Base-by-base conservation (phyloP, 2,797 vertebrate genomes). In the Austrolebias charrua region DNA sequence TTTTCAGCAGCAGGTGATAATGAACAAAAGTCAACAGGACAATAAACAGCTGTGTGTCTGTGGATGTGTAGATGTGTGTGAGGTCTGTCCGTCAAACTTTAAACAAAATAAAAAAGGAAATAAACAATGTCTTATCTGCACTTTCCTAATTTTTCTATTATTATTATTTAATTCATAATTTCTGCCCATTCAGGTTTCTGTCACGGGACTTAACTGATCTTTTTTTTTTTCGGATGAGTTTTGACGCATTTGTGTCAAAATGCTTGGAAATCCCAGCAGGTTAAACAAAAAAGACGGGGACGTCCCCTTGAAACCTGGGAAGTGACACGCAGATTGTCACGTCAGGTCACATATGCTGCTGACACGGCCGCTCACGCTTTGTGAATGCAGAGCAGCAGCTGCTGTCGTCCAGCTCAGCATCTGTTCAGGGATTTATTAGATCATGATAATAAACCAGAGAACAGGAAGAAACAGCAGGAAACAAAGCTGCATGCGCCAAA, bases 261-360 rank as follows among this genome's bases (percentile, higher is more conserved):
- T 43, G 16, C 15, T 15, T 7, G 16, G 15, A 57, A 44, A 57
- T 29, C 45, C 38, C 18, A 4, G 6, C n/a, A 33, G 55, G 46
- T 48, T 11, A 46, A 44, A 56, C 46, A 44, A 45, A n/a, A n/a
- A 13, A 40, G 4, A 12, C 12, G 12, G 12, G 13, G 11, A 13
- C 28, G 31, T 46, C 43, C 18, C 28, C 43, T 46, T 58, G 55
- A 46, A 57, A 29, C 24, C 28, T 2, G 11, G 33, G 43, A 46
- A 58, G 28, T 31, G 28, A 58, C 46, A 45, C 46, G 43, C 31
- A n/a, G n/a, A n/a, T n/a, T n/a, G n/a, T n/a, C 24, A 29, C 19
- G 55, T 45, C 55, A 58, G 55, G 43, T 58, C 43, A 58, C 43
- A 46, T 58, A 46, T 33, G 55, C 55, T 58, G 44, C 28, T 33